Conservation (phyloP, 2,888 invertebrate species). For the Cephus nigrinus region DNA sequence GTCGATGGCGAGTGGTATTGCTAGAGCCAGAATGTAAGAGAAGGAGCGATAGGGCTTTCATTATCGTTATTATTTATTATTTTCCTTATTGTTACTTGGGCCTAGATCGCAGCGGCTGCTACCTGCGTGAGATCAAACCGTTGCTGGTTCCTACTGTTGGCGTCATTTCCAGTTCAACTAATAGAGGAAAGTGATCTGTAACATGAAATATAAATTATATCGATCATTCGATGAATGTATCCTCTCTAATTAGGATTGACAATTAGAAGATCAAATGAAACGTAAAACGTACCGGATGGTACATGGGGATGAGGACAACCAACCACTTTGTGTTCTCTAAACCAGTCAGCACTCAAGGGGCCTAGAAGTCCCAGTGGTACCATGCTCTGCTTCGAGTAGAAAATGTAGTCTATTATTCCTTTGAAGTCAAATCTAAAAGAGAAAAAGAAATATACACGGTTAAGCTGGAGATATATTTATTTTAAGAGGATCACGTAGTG, state of each 20-base stretch:
- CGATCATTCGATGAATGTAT: neutral
- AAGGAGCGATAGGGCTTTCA: slow-evolving; percentile 52
- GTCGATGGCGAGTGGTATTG: slow-evolving; percentile 58
- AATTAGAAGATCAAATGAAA: neutral
- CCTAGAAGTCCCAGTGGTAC: slow-evolving; percentile 94
- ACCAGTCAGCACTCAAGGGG: slow-evolving; percentile 93
- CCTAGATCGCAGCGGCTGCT: slow-evolving; percentile 70
- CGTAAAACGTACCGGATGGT: slow-evolving; percentile 78
- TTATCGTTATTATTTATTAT: slow-evolving; percentile 42
- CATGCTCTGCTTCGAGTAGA: slow-evolving; percentile 96
- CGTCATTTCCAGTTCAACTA: slow-evolving; percentile 91
- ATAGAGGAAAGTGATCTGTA: slow-evolving; percentile 90
- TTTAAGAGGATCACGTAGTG: neutral
- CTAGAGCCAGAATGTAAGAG: slow-evolving; percentile 62
- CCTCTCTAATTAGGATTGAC: neutral
- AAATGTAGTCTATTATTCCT: slow-evolving; percentile 99
- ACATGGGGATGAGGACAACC: slow-evolving; percentile 98
- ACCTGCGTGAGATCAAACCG: slow-evolving; percentile 87
- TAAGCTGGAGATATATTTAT: neutral
- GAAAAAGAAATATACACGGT: neutral
- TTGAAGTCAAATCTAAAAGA: slow-evolving; percentile 94
- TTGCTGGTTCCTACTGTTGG: slow-evolving; percentile 82
- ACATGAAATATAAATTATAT: slow-evolving; percentile 20
- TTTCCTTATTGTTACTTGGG: slow-evolving; percentile 57
- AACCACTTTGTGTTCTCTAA: slow-evolving; percentile 94